Evolutionary conservation across 30 jellyfish, hydroid and myxozoan genomes (phyloP).

Genomic region (Chrysaora quinquecirrha): DNA sequence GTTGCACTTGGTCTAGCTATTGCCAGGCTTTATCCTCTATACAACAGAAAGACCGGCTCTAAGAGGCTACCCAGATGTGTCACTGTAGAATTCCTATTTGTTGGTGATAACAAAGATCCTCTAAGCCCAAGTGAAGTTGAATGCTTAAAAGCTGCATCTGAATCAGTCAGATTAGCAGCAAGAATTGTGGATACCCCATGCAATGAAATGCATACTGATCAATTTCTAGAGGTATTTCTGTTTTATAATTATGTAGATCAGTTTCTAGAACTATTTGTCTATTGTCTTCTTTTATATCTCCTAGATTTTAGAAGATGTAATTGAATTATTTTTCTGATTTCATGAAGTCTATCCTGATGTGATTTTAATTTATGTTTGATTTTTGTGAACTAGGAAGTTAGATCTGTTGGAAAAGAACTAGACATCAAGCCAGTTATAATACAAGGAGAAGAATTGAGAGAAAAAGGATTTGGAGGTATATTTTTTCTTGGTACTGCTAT

Average conservation of each 20-base stretch:
- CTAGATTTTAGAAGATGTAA: too few relatives aligned
- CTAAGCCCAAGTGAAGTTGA: slow-evolving; percentile 63
- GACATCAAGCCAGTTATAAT: slow-evolving; percentile 71
- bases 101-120: slow-evolving; percentile 58
- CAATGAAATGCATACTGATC: slow-evolving; percentile 83
- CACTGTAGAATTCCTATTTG: slow-evolving; percentile 74
- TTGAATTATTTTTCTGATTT: too few relatives aligned
- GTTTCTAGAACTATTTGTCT: too few relatives aligned
- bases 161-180: slow-evolving; percentile 92
- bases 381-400: slow-evolving; percentile 68
- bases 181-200: slow-evolving; percentile 94
- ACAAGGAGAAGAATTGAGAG: slow-evolving; percentile 83
- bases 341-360: too few relatives aligned
- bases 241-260: too few relatives aligned
- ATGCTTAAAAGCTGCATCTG: slow-evolving; percentile 70
- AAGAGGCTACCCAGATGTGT: slow-evolving; percentile 3
- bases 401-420: slow-evolving; percentile 71
- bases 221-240: slow-evolving; percentile 79
- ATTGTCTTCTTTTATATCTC: too few relatives aligned
- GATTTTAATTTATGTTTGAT: too few relatives aligned
- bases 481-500: too few relatives aligned
- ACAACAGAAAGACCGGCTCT: slow-evolving; percentile 56
- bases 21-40: slow-evolving; percentile 84
- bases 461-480: slow-evolving; percentile 95
- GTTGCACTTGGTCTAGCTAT: slow-evolving; percentile 95